Percentiles rank a stretch among this genome's conserved stretches.
Conservation (phyloP, 2,888 invertebrate species). For the Meiosimyza platycephala region DNA sequence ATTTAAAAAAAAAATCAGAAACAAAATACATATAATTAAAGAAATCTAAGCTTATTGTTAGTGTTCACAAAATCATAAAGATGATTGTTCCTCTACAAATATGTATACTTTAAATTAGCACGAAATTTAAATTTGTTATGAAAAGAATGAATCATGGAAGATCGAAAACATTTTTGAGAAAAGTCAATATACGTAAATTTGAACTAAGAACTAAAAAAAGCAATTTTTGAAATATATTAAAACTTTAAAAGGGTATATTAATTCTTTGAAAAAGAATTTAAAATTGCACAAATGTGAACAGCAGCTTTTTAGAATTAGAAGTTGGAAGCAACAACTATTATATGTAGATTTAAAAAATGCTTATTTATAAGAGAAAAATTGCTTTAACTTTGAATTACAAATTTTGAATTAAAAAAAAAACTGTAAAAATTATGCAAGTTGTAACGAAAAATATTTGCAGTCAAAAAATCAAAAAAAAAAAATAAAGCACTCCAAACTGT, state of each 20-base stretch:
- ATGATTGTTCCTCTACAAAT: too few species aligned
- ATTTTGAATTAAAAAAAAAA: too few species aligned
- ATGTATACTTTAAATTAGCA: too few species aligned
- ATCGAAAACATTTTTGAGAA: too few species aligned
- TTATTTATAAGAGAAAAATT: constrained; percentile 22
- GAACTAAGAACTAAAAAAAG: constrained; percentile 15
- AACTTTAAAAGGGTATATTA: constrained; percentile 11
- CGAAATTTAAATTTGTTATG: too few species aligned
- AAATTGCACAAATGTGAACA: constrained; percentile 38
- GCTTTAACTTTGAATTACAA: not conserved
- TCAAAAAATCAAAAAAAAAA: too few species aligned
- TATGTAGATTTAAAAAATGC: constrained; percentile 23
- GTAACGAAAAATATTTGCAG: too few species aligned
- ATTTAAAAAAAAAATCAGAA: constrained; percentile 39
- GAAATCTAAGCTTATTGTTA: constrained; percentile 18
- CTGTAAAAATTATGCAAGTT: too few species aligned
- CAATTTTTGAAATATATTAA: constrained; percentile 17
- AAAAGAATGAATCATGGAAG: too few species aligned
- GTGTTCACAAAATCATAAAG: too few species aligned
- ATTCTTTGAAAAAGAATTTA: constrained; percentile 38
- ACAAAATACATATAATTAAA: constrained; percentile 3
- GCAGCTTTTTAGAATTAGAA: constrained; percentile 29
- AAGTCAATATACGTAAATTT: constrained; percentile 24
- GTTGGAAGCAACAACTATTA: constrained; percentile 21
- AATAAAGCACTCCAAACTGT: too few species aligned